Evolutionary conservation across 2,888 invertebrate genomes (phyloP).

Genomic region (Apeira syringaria): DNA sequence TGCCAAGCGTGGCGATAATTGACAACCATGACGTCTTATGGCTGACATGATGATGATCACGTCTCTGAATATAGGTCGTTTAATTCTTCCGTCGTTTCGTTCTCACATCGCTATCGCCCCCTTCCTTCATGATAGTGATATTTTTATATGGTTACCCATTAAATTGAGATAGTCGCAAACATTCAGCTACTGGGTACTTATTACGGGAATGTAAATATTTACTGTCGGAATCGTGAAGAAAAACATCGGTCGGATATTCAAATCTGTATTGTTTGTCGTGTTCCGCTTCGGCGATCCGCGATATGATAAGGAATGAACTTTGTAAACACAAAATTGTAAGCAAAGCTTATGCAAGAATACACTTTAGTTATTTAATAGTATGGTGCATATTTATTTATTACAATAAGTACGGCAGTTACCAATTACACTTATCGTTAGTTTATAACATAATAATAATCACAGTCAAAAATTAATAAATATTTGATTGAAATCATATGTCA

Average conservation of each 20-base stretch:
- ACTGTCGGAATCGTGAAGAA: slow-evolving; percentile 17
- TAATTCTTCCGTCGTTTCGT: too few species aligned
- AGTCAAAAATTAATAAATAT: too few species aligned
- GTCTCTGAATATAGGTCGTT: slow-evolving; percentile 16
- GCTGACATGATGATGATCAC: too few species aligned
- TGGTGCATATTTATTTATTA: too few species aligned
- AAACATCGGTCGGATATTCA: slow-evolving; percentile 32
- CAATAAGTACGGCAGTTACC: too few species aligned
- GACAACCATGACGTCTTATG: too few species aligned
- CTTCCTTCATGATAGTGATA: slow-evolving; percentile 13
- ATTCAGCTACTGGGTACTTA: slow-evolving; percentile 14
- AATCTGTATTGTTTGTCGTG: slow-evolving; percentile 31
- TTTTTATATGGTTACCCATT: slow-evolving; percentile 19
- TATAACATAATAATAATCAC: too few species aligned
- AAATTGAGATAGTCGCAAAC: slow-evolving; percentile 19
- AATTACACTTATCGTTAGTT: too few species aligned
- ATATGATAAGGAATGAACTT: slow-evolving; percentile 26
- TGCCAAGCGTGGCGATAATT: too few species aligned
- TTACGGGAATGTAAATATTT: slow-evolving; percentile 21
- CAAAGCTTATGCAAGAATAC: too few species aligned
- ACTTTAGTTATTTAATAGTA: too few species aligned
- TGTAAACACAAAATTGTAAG: slow-evolving; percentile 1
- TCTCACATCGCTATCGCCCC: slow-evolving; percentile 6
- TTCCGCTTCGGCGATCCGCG: slow-evolving; percentile 24
- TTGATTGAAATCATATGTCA: too few species aligned